Conservation (phyloP, 2,797 vertebrate species). For the Ctenochaetus hawaiiensis region DNA sequence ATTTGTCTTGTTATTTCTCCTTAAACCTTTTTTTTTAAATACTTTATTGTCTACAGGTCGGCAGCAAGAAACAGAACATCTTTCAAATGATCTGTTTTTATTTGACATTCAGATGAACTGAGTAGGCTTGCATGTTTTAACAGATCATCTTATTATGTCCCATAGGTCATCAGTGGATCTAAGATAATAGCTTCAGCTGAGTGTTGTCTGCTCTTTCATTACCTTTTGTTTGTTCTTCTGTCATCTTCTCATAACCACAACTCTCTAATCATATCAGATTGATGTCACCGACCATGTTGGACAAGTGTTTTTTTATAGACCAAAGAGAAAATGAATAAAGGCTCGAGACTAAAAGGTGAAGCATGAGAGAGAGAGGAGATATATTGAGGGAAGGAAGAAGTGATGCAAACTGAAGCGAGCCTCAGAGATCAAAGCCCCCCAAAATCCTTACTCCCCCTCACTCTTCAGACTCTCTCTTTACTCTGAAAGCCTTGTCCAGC, state of each 20-base stretch:
- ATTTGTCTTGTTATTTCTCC: slow-evolving; percentile 32
- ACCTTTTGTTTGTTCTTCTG: slow-evolving; percentile 34
- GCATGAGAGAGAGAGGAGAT: neutral
- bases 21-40: neutral
- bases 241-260: slow-evolving; percentile 31
- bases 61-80: neutral
- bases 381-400: slow-evolving; percentile 45
- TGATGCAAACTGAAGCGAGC: slow-evolving; percentile 66
- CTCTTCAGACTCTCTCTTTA: slow-evolving; percentile 59
- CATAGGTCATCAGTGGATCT: slow-evolving; percentile 19
- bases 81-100: slow-evolving; percentile 16
- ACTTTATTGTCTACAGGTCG: slow-evolving; percentile 2
- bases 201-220: slow-evolving; percentile 14
- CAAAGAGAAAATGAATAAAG: slow-evolving; percentile 4
- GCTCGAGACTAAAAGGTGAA: slow-evolving; percentile 15
- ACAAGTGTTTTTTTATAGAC: slow-evolving; percentile 18
- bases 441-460: slow-evolving; percentile 52
- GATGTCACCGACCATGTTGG: slow-evolving; percentile 23
- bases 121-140: neutral
- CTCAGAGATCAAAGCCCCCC: slow-evolving; percentile 73
- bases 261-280: slow-evolving; percentile 22
- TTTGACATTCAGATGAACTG: slow-evolving; percentile 27
- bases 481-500: slow-evolving; percentile 74
- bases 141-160: slow-evolving; percentile 22
- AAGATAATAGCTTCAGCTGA: slow-evolving; percentile 33